Evolutionary conservation across 2,113 vertebrate species (phyloP).

Genomic region (Coturnix japonica): DNA sequence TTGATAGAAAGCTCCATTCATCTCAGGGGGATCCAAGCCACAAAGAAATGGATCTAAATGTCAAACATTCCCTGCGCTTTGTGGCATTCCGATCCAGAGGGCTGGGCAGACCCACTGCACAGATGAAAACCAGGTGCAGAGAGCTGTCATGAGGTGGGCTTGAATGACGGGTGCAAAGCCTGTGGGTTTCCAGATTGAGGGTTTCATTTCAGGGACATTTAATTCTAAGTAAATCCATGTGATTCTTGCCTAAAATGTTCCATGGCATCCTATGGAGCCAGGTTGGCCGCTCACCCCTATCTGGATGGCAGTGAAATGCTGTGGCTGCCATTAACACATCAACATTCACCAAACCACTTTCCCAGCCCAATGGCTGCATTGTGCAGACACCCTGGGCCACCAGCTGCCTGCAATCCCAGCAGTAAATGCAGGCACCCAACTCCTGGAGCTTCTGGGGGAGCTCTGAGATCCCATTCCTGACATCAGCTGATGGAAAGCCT

Average conservation of each 20-base stretch:
- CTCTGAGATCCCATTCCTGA: background rate
- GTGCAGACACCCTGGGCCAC: no score
- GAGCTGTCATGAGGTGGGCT: background rate
- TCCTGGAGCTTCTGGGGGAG: background rate
- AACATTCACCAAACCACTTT: accelerated
- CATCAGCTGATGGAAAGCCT: background rate
- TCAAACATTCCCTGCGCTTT: background rate
- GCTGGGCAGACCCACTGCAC: background rate
- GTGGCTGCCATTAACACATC: background rate
- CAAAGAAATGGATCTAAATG: background rate
- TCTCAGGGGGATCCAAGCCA: background rate
- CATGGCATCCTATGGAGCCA: background rate
- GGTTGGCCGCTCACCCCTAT: accelerated
- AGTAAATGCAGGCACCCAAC: background rate
- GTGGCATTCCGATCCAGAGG: background rate
- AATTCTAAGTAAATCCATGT: background rate
- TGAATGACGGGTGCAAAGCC: background rate
- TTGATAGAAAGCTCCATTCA: accelerated
- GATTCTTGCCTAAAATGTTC: background rate
- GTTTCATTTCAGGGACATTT: background rate
- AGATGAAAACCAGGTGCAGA: conserved; percentile 5
- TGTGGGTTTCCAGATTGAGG: background rate
- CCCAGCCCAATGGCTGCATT: accelerated
- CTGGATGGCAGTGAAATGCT: accelerated
- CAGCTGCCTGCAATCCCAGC: background rate